These are phyloP conservation scores for Drosophila eohydei DNA, from an alignment of 2,888 invertebrate species.

Conservation along the genomic window DNA sequence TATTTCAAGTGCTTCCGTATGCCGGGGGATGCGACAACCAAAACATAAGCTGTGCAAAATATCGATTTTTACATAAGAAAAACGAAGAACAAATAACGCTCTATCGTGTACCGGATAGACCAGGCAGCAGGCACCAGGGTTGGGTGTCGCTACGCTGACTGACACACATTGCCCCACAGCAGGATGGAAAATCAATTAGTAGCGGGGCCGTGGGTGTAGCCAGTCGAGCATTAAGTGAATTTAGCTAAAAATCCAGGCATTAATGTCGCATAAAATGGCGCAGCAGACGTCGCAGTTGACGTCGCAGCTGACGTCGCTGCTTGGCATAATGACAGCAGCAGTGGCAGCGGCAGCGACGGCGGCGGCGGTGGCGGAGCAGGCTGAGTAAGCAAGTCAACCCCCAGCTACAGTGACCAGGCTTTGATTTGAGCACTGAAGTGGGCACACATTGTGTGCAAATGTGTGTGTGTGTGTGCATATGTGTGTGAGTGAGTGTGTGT, in stretches of 20 bases:
- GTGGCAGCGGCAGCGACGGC: not conserved
- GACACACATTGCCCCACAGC: conserved; percentile 62
- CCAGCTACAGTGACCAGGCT: conserved; percentile 62
- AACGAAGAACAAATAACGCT: conserved; percentile 29
- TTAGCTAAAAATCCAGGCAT: conserved; percentile 68
- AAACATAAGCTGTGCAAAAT: conserved; percentile 69
- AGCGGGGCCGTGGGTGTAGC: conserved; percentile 16
- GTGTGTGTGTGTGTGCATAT: conserved; percentile 5
- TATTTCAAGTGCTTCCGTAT: conserved; percentile 73
- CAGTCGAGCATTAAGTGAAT: conserved; percentile 64
- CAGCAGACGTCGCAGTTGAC: conserved; percentile 21
- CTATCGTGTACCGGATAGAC: conserved; percentile 23
- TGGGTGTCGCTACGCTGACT: conserved; percentile 16
- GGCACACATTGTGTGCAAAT: conserved; percentile 29
- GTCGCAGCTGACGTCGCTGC: conserved; percentile 38
- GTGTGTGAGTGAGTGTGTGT: conserved; percentile 44
- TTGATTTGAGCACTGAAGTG: conserved; percentile 75
- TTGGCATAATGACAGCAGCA: conserved; percentile 50
- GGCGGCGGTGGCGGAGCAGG: conserved; percentile 1
- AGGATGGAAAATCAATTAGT: conserved; percentile 69
- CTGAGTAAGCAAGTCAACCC: conserved; percentile 50
- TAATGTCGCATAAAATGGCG: conserved; percentile 60
- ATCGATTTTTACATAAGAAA: conserved; percentile 71
- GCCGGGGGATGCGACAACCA: conserved; percentile 43
- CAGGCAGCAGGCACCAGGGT: not conserved